phyloP scores from a whole-genome alignment of 1,140 invertebrate species.

The Anoplophora glabripennis region DNA sequence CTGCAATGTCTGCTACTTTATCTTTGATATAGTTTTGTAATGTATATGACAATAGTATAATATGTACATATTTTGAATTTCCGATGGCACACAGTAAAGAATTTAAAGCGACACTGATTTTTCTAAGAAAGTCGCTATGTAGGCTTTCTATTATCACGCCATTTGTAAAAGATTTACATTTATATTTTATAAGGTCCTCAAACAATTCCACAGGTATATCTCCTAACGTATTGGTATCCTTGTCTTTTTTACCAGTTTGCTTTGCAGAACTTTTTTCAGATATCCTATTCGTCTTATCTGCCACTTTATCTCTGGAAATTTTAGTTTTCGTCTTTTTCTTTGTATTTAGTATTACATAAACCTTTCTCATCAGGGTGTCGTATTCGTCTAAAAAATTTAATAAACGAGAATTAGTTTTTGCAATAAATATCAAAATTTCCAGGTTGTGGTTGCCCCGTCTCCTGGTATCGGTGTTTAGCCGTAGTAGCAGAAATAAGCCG shows the following conservation, averaged over 20 bases:
- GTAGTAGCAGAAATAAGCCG: neutral
- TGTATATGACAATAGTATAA: slow-evolving; percentile 32
- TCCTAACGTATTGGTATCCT: slow-evolving; percentile 15
- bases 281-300: slow-evolving; percentile 10
- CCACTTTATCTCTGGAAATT: slow-evolving; percentile 7
- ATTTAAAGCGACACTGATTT: slow-evolving; percentile 23
- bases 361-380: slow-evolving; percentile 28
- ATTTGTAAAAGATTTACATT: slow-evolving; percentile 18
- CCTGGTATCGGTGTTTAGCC: no score
- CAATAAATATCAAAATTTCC: neutral
- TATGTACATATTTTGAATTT: slow-evolving; percentile 32
- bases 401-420: neutral
- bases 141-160: slow-evolving; percentile 39
- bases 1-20: neutral
- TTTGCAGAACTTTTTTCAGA: slow-evolving; percentile 18
- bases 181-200: slow-evolving; percentile 30
- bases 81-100: slow-evolving; percentile 32
- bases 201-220: slow-evolving; percentile 30
- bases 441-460: neutral
- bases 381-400: slow-evolving; percentile 25
- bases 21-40: slow-evolving; percentile 9
- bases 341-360: slow-evolving; percentile 20
- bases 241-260: slow-evolving; percentile 12
- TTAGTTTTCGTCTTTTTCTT: slow-evolving; percentile 14
- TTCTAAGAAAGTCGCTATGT: slow-evolving; percentile 30